Percentiles rank a stretch among this genome's conserved stretches.
Evolutionary conservation across 2,113 vertebrate species (phyloP).

Genomic region (Fregata magnificens): DNA sequence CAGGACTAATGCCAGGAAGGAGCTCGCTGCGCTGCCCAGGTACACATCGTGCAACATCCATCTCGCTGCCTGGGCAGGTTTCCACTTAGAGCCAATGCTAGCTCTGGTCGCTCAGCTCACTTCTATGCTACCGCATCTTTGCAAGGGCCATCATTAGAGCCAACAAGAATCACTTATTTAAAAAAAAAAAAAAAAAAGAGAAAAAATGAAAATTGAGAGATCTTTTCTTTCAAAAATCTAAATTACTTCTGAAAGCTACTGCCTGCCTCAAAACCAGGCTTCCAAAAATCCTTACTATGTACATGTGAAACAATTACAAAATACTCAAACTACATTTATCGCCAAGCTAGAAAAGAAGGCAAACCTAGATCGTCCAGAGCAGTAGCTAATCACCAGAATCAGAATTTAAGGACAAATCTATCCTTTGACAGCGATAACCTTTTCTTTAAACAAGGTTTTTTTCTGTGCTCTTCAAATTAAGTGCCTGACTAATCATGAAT

Average conservation of each 20-base stretch:
- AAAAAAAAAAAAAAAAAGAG: background rate
- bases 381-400: background rate
- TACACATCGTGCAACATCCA: fast-evolving
- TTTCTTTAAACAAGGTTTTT: background rate
- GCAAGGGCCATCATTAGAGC: background rate
- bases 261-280: background rate
- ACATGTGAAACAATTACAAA: background rate
- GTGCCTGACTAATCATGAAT: background rate
- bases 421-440: background rate
- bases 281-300: background rate
- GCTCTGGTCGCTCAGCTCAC: background rate
- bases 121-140: background rate
- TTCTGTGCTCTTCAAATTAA: background rate
- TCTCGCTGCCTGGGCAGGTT: fast-evolving
- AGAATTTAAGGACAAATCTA: background rate
- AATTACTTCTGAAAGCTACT: background rate
- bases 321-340: background rate
- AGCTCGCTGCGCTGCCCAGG: background rate
- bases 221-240: background rate
- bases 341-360: background rate
- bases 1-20: background rate
- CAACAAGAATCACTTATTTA: background rate
- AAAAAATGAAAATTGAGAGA: background rate
- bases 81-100: background rate
- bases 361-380: background rate